Conservation (phyloP, 2,888 invertebrate genomes). For the Aspidapion aeneum region DNA sequence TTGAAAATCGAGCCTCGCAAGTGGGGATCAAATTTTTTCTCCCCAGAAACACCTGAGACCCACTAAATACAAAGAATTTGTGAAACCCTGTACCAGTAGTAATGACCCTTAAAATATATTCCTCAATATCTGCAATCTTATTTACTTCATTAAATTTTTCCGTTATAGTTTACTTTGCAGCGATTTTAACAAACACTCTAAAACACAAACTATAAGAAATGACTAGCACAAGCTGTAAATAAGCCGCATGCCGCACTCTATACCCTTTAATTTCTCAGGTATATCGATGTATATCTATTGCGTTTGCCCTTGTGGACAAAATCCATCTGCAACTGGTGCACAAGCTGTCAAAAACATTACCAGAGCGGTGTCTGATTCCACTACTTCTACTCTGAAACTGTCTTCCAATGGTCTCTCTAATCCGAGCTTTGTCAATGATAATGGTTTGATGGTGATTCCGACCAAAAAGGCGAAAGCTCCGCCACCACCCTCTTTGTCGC, state of each 20-base stretch:
- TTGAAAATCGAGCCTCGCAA: too few relatives aligned
- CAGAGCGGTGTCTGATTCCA: conserved; percentile 9
- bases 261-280: conserved; percentile 37
- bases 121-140: too few relatives aligned
- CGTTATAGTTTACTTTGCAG: too few relatives aligned
- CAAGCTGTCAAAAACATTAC: conserved; percentile 21
- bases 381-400: conserved; percentile 7
- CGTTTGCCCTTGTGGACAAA: conserved; percentile 23
- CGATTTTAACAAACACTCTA: too few relatives aligned
- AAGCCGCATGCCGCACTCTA: conserved; percentile 31
- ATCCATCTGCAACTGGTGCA: conserved; percentile 15
- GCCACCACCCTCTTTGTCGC: conserved; percentile 11
- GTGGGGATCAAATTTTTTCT: too few relatives aligned
- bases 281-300: conserved; percentile 39
- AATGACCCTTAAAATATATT: too few relatives aligned
- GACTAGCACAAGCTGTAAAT: conserved; percentile 39
- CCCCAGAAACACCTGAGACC: too few relatives aligned
- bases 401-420: conserved; percentile 24
- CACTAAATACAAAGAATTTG: too few relatives aligned
- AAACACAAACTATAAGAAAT: too few relatives aligned
- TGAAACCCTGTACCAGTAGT: too few relatives aligned
- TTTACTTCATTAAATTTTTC: too few relatives aligned
- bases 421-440: conserved; percentile 22
- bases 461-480: conserved; percentile 25
- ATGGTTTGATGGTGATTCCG: conserved; percentile 1